Evolutionary conservation across 2,113 vertebrate species (phyloP), one percentile per base, ranked within the genome.

Genomic region (Ibidorhyncha struthersii): DNA sequence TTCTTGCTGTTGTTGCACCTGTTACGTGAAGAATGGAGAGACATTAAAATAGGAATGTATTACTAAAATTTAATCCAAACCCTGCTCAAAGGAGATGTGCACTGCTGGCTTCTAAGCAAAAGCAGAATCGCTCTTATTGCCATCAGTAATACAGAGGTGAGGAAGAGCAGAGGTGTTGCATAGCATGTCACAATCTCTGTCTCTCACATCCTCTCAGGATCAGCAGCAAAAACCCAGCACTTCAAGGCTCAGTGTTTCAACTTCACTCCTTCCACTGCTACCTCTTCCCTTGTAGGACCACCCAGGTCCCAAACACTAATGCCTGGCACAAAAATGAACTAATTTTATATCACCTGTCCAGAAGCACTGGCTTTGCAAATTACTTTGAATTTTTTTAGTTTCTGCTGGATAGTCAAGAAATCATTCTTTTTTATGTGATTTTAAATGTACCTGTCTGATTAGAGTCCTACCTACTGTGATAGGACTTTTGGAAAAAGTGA

Each of bases 361-460:
- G 49, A 67, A 69, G 2, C 49, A 59, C 8, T 25, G 25, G 6
- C 9, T 87, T 93, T 73, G 15, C 36, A 69, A 69, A 70, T 59
- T 0, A 45, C 3, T 5, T 67, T 63, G 23, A 8, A 12, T 25
- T 20, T 52, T 32, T 10, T 74, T 4, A 6, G 5, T 26, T 84
- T 14, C 18, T 70, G 3, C 1, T 67, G 32, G 26, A n/a, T 63
- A 73, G 9, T 21, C 32, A 78, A 62, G 34, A 20, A 80, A 69
- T 2, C 38, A 21, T 27, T 20, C 1, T 45, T 12, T 8, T 45
- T 43, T 72, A 4, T 30, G 8, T 47, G 20, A n/a, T 85, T 90
- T 85, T 72, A 76, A 45, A 79, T 82, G 12, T 36, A 77, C 15
- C 9, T 66, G 21, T 36, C 17, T 43, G 4, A 65, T 40, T 82